Evolutionary conservation across 2,113 vertebrate genomes (phyloP).

Genomic region (Ptilorrhoa leucosticta): DNA sequence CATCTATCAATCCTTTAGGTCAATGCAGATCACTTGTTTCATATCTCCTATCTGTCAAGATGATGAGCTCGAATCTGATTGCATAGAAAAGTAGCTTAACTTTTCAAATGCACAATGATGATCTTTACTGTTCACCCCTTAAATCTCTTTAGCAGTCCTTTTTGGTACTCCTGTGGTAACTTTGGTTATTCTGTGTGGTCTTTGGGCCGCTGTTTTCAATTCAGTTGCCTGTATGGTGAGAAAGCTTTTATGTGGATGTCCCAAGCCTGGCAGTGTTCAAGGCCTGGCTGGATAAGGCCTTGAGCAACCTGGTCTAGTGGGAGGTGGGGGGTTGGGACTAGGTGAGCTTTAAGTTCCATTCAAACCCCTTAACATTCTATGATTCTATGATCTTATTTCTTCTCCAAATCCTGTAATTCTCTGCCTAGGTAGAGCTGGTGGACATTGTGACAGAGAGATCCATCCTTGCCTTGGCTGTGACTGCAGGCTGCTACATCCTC

Average conservation of each 20-base stretch:
- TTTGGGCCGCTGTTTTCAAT: neutral
- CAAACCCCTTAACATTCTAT: neutral
- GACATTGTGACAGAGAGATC: neutral
- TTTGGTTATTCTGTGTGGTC: neutral
- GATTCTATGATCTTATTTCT: neutral
- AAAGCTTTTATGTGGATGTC: neutral
- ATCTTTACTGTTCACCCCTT: neutral
- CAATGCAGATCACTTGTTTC: neutral
- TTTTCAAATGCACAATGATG: neutral
- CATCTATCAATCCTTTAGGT: neutral
- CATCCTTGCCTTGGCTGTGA: neutral
- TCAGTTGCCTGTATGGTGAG: neutral
- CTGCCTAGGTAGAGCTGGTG: neutral
- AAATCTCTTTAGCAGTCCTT: neutral
- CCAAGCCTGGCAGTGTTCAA: neutral
- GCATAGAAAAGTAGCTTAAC: neutral
- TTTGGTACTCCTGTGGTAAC: neutral
- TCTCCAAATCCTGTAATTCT: neutral
- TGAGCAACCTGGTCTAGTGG: neutral
- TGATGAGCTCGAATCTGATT: neutral
- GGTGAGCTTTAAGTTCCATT: neutral
- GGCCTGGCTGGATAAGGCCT: neutral
- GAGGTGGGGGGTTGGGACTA: accelerated
- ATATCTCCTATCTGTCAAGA: neutral
- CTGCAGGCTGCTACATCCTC: neutral